Percentiles rank a stretch among this genome's conserved stretches.
phyloP scores from a whole-genome alignment of 2,888 invertebrate genomes.

The Megaustenia siamemsis region DNA sequence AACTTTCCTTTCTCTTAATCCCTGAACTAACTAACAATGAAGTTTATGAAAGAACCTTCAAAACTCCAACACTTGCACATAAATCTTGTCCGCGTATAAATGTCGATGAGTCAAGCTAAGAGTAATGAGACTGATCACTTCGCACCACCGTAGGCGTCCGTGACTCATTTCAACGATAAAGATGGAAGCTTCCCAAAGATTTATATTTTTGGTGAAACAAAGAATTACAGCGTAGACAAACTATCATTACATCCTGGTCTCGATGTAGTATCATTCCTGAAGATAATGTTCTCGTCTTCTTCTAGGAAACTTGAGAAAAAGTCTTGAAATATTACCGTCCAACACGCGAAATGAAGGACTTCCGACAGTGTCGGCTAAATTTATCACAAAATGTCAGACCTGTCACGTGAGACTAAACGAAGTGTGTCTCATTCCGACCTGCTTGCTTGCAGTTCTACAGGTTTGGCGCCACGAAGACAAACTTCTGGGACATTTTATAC shows the following conservation, averaged over 20 bases:
- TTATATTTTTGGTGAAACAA: background rate
- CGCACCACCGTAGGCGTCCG: background rate
- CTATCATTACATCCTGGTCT: background rate
- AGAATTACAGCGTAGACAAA: background rate
- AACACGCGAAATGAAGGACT: background rate
- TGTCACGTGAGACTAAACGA: background rate
- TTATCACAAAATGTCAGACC: background rate
- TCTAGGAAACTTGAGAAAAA: background rate
- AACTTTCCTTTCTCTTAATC: too few species aligned
- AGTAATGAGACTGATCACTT: too few species aligned
- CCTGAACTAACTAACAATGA: too few species aligned
- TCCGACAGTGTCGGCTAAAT: background rate
- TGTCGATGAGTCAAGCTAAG: too few species aligned
- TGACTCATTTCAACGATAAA: background rate
- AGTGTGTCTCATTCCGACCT: background rate
- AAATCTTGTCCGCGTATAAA: too few species aligned
- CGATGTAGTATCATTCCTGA: background rate
- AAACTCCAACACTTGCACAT: too few species aligned
- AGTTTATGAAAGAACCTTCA: too few species aligned
- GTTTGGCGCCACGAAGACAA: conserved; percentile 17
- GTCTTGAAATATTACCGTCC: background rate
- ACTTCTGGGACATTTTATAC: background rate
- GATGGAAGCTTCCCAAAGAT: background rate
- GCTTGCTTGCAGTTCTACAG: background rate
- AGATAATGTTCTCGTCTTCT: background rate